Evolutionary conservation across 2,113 vertebrate genomes (phyloP).

Genomic region (Myodes glareolus): DNA sequence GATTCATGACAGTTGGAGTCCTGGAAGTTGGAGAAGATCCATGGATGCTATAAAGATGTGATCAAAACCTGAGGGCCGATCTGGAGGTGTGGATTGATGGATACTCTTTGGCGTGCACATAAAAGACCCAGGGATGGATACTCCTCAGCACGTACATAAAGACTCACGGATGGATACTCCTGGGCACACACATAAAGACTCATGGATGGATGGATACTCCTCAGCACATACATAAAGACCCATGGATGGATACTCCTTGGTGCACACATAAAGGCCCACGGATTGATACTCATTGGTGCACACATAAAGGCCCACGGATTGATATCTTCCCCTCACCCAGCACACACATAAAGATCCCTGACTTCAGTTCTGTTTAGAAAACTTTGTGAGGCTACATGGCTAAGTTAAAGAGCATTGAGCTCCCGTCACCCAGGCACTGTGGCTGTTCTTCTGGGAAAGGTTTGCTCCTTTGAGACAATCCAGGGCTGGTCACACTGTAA

Average conservation of each 20-base stretch:
- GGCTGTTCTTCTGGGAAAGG: not conserved
- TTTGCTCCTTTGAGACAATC: not conserved
- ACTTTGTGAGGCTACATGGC: accelerated
- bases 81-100: not conserved
- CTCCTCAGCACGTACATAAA: too few relatives aligned
- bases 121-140: not conserved
- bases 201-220: too few relatives aligned
- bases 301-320: not conserved
- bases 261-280: too few relatives aligned
- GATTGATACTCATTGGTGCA: too few relatives aligned
- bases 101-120: too few relatives aligned
- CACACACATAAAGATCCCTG: not conserved
- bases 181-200: too few relatives aligned
- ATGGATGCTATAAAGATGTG: not conserved
- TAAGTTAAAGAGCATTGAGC: accelerated
- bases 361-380: not conserved
- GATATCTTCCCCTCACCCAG: not conserved
- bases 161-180: too few relatives aligned
- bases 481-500: not conserved
- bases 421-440: not conserved
- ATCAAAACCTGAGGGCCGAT: not conserved
- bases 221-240: too few relatives aligned
- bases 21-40: not conserved
- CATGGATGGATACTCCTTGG: too few relatives aligned
- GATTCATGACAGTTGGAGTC: not conserved